Evolutionary conservation across 2,113 vertebrate genomes (phyloP), one percentile per base, ranked within the genome.

Genomic region (Uria aalge): DNA sequence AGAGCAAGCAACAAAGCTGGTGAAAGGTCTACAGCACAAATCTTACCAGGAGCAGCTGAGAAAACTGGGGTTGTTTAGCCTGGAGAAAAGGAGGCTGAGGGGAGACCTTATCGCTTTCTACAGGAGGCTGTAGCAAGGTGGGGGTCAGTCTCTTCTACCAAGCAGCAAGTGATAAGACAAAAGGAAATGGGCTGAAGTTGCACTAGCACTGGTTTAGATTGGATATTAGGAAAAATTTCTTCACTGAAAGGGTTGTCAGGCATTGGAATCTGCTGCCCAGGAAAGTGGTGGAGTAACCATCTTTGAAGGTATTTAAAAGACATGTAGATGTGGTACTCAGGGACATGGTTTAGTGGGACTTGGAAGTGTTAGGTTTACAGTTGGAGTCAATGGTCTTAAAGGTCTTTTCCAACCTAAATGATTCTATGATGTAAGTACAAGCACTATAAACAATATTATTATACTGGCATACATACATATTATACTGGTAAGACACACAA

Each of bases 241-340:
- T 59, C 21, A 23, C 13, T 0, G 0, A 47, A 55, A 63, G 7
- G 21, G 8, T 1, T 59, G 10, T 73, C 24, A 62, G 21, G 24
- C 16, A 17, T 6, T 48, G n/a, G n/a, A 48, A 13, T 6, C 18
- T 30, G 43, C 43, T 66, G 68, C 36, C 55, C 18, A 69, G 15
- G 18, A 24, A 63, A 73, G 21, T 10, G 38, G 24, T 3, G 5
- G 11, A 73, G 57, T 53, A 48, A 17, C 5, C 18, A 40, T 21
- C 5, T 19, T 19, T 55, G 53, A 15, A 63, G 4, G 13, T 26
- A 48, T 53, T 27, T 29, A 22, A 40, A 59, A 72, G 7, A 47
- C 0, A 0, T 11, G 21, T 15, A 63, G 12, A 47, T 17, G 12
- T 10, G 16, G 19, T 3, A 5, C 24, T 19, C n/a, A 15, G 23